A percentile compares a stretch with the other conserved stretches of the same genome.
Evolutionary conservation across 2,113 vertebrate species (phyloP).

Genomic region (Puma concolor): DNA sequence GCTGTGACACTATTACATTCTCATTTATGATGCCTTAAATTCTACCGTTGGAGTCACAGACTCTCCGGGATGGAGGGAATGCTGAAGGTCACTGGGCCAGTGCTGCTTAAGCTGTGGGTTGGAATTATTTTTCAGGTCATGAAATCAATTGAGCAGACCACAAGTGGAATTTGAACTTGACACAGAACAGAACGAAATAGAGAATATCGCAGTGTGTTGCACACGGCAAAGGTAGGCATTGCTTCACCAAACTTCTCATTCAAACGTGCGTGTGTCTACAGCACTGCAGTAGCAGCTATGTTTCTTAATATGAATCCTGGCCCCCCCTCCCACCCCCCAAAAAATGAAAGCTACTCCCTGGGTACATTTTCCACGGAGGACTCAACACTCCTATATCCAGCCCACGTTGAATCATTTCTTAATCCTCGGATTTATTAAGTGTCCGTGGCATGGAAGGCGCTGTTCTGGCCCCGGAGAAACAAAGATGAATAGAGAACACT

Average conservation of each 20-base stretch:
- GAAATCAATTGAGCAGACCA: background rate
- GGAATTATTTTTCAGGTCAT: background rate
- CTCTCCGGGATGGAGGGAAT: background rate
- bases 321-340: too few relatives aligned
- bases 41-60: background rate
- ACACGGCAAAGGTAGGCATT: background rate
- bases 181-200: background rate
- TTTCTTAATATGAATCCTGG: background rate
- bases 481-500: constrained; percentile 39
- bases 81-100: background rate
- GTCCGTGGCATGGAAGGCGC: background rate
- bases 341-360: background rate
- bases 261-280: fast-evolving
- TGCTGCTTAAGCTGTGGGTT: background rate
- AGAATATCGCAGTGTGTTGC: background rate
- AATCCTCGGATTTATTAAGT: constrained; percentile 11
- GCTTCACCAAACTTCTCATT: background rate
- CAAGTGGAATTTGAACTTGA: background rate
- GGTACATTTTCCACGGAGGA: background rate
- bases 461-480: background rate
- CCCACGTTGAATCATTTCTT: background rate
- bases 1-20: background rate
- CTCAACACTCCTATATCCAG: background rate
- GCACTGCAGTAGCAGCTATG: background rate
- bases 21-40: background rate